phyloP scores from a whole-genome alignment of 2,797 vertebrate species.

The Scarus forsteni region DNA sequence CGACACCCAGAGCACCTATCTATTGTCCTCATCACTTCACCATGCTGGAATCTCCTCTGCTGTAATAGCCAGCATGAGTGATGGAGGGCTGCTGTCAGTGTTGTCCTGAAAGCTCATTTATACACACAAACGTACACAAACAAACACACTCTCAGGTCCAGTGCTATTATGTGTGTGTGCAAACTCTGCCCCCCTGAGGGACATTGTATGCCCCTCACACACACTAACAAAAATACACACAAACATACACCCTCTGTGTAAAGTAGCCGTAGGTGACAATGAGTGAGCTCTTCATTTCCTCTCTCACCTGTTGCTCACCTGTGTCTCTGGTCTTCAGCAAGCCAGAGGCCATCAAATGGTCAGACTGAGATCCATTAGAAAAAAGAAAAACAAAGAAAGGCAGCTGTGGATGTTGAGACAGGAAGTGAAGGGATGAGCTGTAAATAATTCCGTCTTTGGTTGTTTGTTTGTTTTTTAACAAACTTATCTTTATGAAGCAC shows the following conservation, averaged over 20 bases:
- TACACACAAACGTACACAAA: constrained; percentile 17
- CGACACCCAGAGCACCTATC: constrained; percentile 13
- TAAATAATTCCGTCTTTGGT: neutral
- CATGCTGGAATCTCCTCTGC: constrained; percentile 25
- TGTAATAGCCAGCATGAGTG: constrained; percentile 45
- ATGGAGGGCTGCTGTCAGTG: constrained; percentile 63
- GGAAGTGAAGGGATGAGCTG: neutral
- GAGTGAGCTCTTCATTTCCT: constrained; percentile 61
- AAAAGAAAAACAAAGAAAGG: constrained; percentile 27
- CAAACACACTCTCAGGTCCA: constrained; percentile 1
- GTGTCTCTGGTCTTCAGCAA: constrained; percentile 26
- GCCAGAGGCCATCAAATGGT: constrained; percentile 29
- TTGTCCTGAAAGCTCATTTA: constrained; percentile 41
- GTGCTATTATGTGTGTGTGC: constrained; percentile 11
- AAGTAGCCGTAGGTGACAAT: constrained; percentile 62
- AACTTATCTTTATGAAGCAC: too few relatives aligned
- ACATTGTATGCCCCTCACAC: neutral
- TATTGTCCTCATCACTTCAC: constrained; percentile 16
- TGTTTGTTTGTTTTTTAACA: constrained; percentile 4
- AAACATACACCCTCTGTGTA: constrained; percentile 25
- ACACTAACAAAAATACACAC: constrained; percentile 15
- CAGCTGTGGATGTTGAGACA: constrained; percentile 12
- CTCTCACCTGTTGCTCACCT: constrained; percentile 32
- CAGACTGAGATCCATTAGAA: constrained; percentile 27
- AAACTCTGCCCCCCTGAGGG: constrained; percentile 9